A percentile compares a stretch with the other conserved stretches of the same genome.
phyloP scores from a whole-genome alignment of 2,113 vertebrate species.

The Eleginops maclovinus region DNA sequence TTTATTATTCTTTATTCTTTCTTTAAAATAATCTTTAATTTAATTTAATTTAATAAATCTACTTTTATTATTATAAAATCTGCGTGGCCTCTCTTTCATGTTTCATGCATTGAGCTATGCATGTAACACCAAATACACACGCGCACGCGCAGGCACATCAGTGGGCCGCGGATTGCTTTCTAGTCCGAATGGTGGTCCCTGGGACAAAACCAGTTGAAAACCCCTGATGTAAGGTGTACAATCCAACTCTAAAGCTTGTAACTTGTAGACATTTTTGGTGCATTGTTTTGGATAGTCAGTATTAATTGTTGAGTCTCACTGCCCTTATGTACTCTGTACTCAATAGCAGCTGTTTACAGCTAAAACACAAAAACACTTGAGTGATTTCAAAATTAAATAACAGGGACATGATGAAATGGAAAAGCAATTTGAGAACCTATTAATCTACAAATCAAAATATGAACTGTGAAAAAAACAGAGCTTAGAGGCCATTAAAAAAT shows the following conservation, averaged over 20 bases:
- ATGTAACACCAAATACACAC: too few relatives aligned
- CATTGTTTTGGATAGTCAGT: conserved; percentile 4
- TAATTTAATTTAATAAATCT: too few relatives aligned
- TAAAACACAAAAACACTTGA: not conserved
- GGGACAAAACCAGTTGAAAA: too few relatives aligned
- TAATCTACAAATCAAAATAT: not conserved
- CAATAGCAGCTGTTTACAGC: conserved; percentile 7
- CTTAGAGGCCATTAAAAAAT: not conserved
- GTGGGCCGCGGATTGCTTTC: too few relatives aligned
- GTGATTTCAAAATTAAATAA: not conserved
- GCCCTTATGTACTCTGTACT: not conserved
- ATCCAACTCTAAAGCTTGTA: not conserved
- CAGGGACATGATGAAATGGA: not conserved
- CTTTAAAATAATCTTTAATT: too few relatives aligned
- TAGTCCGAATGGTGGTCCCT: too few relatives aligned
- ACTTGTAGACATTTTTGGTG: not conserved
- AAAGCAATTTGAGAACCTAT: not conserved
- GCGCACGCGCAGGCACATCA: too few relatives aligned
- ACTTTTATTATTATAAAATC: too few relatives aligned
- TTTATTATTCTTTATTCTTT: too few relatives aligned
- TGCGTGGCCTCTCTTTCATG: too few relatives aligned
- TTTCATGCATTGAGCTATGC: too few relatives aligned
- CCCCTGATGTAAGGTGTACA: too few relatives aligned
- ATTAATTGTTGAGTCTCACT: conserved; percentile 5
- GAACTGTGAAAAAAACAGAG: not conserved